Base-by-base conservation (phyloP, 2,888 invertebrate genomes). In the Ophioninae sp. region DNA sequence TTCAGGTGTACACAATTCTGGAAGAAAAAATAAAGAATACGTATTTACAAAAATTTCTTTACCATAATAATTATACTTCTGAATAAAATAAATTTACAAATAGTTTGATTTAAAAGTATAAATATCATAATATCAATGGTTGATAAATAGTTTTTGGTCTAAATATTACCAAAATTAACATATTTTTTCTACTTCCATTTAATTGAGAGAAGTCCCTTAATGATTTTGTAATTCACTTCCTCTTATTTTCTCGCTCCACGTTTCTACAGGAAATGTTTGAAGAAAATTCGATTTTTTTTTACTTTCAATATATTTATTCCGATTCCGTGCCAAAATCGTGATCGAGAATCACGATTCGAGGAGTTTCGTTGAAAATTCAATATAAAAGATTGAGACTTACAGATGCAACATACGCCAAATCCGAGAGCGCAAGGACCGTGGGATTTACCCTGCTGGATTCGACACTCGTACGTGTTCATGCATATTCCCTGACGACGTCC, bases 391-490 rank as follows among this genome's bases (percentile, higher is more conserved):
- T 65, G 76, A 79, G 88, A 96, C 96, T 95, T 93, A 97, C 97
- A 97, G 77, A 97, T 95, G 92, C 97, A 97, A 91, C 97, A 97
- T 10, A 97, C 97, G 0, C 97, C 97, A 85, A 97, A 96, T 8
- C 97, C 97, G 84, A 96, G 94, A 0, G 97, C 97, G 89, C 97
- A 97, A 88, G 96, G 95, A 0, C 97, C 97, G 57, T 95, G 94
- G 0, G 97, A 95, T 87, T 93, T 92, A n/a, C 95, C 95, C 77
- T 95, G 95, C 88, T 96, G 95, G 89, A 96, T 96, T 13, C 96
- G 94, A 88, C 97, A 97, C 92, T 97, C 97, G 93, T 97, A 97
- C 21, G 96, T 95, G 93, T 97, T 97, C 93, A 97, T 95, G 93
- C 97, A 97, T 89, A 96, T 95, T 78, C 97, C 97, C 90, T 93